Evolutionary conservation across 2,888 invertebrate species (phyloP).

Genomic region (Brachypterus glaber): DNA sequence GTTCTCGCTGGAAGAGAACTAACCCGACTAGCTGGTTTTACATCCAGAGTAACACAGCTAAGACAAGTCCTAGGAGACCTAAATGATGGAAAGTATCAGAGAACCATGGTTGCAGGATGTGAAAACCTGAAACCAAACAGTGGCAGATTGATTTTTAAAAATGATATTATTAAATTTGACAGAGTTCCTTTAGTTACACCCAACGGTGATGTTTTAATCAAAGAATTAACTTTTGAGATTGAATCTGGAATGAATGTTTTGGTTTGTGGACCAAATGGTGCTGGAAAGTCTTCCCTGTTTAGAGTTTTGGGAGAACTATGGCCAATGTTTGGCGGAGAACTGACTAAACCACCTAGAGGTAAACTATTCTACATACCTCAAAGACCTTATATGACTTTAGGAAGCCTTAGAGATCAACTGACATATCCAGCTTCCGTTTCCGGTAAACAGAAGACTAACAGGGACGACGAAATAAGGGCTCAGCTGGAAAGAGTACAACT

Average conservation of each 20-base stretch:
- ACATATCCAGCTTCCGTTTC: slow-evolving; percentile 90
- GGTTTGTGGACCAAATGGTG: slow-evolving; percentile 98
- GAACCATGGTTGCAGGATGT: slow-evolving; percentile 54
- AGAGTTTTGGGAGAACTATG: slow-evolving; percentile 93
- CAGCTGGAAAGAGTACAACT: slow-evolving; percentile 78
- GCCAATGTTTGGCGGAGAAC: slow-evolving; percentile 85
- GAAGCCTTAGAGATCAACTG: slow-evolving; percentile 79
- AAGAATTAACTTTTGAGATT: slow-evolving; percentile 80
- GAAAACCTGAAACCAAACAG: slow-evolving; percentile 53
- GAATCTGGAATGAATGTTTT: slow-evolving; percentile 88
- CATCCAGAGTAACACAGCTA: slow-evolving; percentile 84
- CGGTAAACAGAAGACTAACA: slow-evolving; percentile 66
- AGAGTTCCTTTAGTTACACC: slow-evolving; percentile 93
- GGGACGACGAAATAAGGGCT: slow-evolving; percentile 66
- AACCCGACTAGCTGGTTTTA: slow-evolving; percentile 89
- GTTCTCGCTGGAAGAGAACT: slow-evolving; percentile 92
- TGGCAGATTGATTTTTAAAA: slow-evolving; percentile 71
- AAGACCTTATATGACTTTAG: slow-evolving; percentile 96
- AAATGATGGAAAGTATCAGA: slow-evolving; percentile 61
- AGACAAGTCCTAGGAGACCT: slow-evolving; percentile 74
- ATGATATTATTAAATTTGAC: slow-evolving; percentile 86
- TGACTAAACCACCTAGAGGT: slow-evolving; percentile 91
- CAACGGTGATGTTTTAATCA: slow-evolving; percentile 89
- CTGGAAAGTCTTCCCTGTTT: slow-evolving; percentile 96
- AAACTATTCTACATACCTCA: slow-evolving; percentile 97